phyloP scores from a whole-genome alignment of 2,797 vertebrate species.

The Mormyrops boulengeri region DNA sequence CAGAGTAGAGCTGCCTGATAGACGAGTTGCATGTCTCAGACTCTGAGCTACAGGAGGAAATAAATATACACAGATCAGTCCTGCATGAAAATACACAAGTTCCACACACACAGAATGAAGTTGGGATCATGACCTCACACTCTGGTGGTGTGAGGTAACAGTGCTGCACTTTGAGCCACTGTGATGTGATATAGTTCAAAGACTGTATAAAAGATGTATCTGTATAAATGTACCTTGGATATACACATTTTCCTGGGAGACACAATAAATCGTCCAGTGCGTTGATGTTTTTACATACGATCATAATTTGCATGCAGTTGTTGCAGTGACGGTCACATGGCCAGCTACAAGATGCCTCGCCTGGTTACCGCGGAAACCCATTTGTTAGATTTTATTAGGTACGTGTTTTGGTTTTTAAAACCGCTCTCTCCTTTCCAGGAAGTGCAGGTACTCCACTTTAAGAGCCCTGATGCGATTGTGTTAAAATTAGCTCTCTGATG shows the following conservation, averaged over 20 bases:
- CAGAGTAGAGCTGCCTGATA: not conserved
- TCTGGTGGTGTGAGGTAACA: not conserved
- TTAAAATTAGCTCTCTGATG: not conserved
- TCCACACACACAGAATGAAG: not conserved
- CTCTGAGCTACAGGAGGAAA: not conserved
- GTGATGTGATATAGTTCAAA: not conserved
- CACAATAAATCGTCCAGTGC: not conserved
- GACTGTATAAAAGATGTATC: too few species aligned
- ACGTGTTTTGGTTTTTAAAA: not conserved
- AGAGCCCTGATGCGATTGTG: not conserved
- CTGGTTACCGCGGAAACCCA: not conserved
- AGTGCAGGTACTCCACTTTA: not conserved
- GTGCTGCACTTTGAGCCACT: not conserved
- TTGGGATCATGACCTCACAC: not conserved
- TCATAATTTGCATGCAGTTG: not conserved
- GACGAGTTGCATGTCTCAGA: not conserved
- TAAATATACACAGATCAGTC: not conserved
- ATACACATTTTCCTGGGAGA: not conserved
- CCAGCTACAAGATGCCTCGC: not conserved
- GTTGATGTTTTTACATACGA: not conserved
- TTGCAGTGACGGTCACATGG: not conserved
- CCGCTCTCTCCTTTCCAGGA: not conserved
- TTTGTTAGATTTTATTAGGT: slow-evolving; percentile 17
- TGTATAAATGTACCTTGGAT: not conserved
- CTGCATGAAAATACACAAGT: not conserved